phyloP scores from a whole-genome alignment of 1,140 invertebrate genomes.

The Saxidomus purpurata region DNA sequence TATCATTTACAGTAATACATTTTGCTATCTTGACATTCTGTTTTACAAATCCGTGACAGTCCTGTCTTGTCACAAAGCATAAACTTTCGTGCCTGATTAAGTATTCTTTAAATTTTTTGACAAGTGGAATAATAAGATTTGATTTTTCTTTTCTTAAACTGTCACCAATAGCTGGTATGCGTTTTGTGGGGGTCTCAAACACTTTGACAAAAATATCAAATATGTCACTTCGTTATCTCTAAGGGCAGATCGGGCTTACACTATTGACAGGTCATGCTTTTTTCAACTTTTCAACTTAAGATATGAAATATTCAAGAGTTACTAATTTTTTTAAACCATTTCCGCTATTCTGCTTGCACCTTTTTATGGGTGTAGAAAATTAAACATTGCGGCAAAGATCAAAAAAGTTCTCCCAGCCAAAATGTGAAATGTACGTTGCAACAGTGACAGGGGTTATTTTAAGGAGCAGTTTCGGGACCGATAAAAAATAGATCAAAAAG shows the following conservation, averaged over 20 bases:
- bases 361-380: no score
- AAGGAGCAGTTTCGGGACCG: not conserved
- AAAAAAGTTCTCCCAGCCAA: no score
- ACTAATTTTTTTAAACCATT: no score
- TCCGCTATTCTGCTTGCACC: no score
- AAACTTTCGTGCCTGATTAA: constrained; percentile 45
- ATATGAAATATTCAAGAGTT: no score
- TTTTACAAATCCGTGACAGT: constrained; percentile 8
- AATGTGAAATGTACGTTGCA: no score
- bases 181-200: constrained; percentile 20
- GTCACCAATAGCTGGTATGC: constrained; percentile 1
- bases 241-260: not conserved
- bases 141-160: constrained; percentile 26
- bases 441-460: no score
- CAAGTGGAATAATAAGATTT: constrained; percentile 31
- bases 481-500: not conserved
- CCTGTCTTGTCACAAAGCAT: constrained; percentile 31
- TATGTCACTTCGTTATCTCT: not conserved
- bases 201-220: not conserved
- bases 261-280: not conserved
- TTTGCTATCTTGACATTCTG: constrained; percentile 38
- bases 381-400: no score
- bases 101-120: constrained; percentile 9
- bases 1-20: constrained; percentile 25
- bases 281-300: no score